Conservation (phyloP, 1,140 invertebrate genomes). For the Drosophila simulans region DNA sequence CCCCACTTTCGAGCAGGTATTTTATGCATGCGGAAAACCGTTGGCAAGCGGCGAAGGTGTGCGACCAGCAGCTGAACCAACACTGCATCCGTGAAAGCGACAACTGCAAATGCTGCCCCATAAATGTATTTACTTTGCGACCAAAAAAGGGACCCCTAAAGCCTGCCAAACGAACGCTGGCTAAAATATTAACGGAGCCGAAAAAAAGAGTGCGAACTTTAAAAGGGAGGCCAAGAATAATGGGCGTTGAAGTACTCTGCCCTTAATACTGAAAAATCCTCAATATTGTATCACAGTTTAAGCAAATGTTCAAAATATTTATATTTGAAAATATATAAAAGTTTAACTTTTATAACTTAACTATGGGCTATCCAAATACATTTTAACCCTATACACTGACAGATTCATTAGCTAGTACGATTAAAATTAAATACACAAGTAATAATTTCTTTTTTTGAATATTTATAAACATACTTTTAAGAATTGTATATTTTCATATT, state of each 20-base stretch:
- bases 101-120: conserved; percentile 26
- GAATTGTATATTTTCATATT: no score
- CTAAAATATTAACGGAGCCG: conserved; percentile 21
- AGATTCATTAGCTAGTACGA: no score
- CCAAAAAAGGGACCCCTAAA: conserved; percentile 25
- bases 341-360: no score
- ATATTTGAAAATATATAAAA: no score
- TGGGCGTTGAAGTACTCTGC: neutral
- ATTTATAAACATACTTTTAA: no score
- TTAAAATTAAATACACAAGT: no score
- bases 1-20: conserved; percentile 33
- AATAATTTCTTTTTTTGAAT: no score
- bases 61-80: conserved; percentile 42
- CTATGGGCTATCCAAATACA: no score
- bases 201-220: neutral
- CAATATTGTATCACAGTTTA: no score
- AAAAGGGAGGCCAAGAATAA: neutral
- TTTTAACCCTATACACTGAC: no score
- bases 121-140: conserved; percentile 41
- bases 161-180: conserved; percentile 6
- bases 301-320: no score
- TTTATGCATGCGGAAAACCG: conserved; percentile 44
- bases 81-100: conserved; percentile 9
- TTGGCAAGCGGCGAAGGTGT: conserved; percentile 43
- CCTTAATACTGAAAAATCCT: neutral